A percentile compares a stretch with the other conserved stretches of the same genome.
phyloP scores from a whole-genome alignment of 2,888 invertebrate genomes.

The Gymnosoma rotundatum region DNA sequence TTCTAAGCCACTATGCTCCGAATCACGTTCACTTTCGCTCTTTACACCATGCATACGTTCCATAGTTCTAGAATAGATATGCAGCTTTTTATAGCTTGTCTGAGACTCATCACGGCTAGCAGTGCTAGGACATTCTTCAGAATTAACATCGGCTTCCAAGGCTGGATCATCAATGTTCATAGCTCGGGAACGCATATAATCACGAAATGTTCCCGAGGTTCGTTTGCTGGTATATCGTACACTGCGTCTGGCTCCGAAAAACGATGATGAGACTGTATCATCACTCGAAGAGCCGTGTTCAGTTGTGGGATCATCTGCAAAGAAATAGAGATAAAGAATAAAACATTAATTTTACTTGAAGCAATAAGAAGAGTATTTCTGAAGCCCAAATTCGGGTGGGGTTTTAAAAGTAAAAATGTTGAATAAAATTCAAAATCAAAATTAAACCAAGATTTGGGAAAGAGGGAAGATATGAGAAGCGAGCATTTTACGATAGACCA shows the following conservation, averaged over 20 bases:
- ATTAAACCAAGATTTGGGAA: neutral
- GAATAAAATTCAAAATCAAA: neutral
- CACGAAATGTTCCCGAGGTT: slow-evolving; percentile 81
- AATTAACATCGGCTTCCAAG: slow-evolving; percentile 77
- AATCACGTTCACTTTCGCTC: slow-evolving; percentile 76
- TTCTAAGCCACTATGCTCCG: slow-evolving; percentile 76
- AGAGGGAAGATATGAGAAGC: no score
- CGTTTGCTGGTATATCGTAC: slow-evolving; percentile 82
- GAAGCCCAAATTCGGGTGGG: neutral
- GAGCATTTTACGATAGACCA: no score
- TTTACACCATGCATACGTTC: slow-evolving; percentile 85
- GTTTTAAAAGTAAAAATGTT: no score
- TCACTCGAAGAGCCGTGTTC: slow-evolving; percentile 82
- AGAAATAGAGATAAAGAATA: slow-evolving; percentile 25
- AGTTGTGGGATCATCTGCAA: slow-evolving; percentile 75
- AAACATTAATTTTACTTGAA: neutral
- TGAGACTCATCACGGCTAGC: slow-evolving; percentile 78
- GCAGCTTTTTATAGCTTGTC: slow-evolving; percentile 77
- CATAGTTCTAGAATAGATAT: slow-evolving; percentile 84
- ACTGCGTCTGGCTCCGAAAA: slow-evolving; percentile 81
- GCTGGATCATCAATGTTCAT: slow-evolving; percentile 80
- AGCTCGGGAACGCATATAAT: slow-evolving; percentile 81
- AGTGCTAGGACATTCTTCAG: slow-evolving; percentile 79
- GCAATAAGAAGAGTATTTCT: neutral
- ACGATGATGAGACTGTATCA: slow-evolving; percentile 82